Evolutionary conservation across 2,113 vertebrate genomes (phyloP).

Genomic region (Colossoma macropomum): DNA sequence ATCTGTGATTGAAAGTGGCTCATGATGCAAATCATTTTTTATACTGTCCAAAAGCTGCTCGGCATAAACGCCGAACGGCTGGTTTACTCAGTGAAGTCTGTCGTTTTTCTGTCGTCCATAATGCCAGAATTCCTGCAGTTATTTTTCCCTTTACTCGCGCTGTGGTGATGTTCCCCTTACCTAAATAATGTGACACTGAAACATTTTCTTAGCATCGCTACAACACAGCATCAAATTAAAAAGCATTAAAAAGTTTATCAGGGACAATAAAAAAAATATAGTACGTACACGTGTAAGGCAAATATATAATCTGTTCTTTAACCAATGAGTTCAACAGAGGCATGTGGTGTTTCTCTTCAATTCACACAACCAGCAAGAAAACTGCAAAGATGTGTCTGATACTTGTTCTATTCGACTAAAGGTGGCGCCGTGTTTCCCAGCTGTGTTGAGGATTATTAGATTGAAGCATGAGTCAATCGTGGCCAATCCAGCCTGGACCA

Average conservation of each 20-base stretch:
- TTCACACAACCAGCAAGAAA: not conserved
- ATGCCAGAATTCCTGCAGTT: conserved; percentile 39
- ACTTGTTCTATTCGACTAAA: not conserved
- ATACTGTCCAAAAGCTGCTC: no score
- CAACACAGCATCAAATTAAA: conserved; percentile 73
- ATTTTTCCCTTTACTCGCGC: conserved; percentile 55
- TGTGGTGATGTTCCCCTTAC: conserved; percentile 44
- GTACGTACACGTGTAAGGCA: conserved; percentile 71
- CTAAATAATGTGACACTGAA: conserved; percentile 47
- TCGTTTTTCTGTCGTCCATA: not conserved
- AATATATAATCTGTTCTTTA: conserved; percentile 75
- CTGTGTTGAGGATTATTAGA: not conserved
- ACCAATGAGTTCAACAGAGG: conserved; percentile 67
- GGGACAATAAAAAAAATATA: conserved; percentile 61
- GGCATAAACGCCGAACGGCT: not conserved
- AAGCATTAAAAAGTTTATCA: conserved; percentile 65
- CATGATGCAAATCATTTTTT: not conserved
- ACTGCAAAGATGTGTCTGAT: no score
- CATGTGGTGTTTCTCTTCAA: not conserved
- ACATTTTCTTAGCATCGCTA: conserved; percentile 55
- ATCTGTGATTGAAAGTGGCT: conserved; percentile 5
- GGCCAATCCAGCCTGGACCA: no score
- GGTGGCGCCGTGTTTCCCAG: not conserved
- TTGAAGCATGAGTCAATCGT: not conserved
- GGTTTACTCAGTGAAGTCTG: not conserved